Evolutionary conservation across 2,797 vertebrate species (phyloP), one percentile per base, ranked within the genome.

Genomic region (Spondyliosoma cantharus): DNA sequence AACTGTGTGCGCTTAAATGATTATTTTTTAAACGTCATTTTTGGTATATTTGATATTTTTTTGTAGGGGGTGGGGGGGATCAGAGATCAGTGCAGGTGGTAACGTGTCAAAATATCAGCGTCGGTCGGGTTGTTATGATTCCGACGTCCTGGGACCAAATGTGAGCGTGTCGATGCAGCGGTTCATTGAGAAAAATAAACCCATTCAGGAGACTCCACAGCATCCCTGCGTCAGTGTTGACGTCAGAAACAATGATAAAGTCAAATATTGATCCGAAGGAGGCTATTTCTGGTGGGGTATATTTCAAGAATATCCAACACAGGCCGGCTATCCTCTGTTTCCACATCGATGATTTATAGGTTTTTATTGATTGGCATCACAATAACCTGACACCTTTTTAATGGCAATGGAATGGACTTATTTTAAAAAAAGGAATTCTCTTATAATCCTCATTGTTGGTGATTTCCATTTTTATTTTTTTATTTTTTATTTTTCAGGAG

Each of bases 191-290:
- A 96, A 97, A 96, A 97, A 96, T 91, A 95, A 96, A 96, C 96
- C 96, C 97, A 98, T 98, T 97, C 95, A 97, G 97, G 97, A 99
- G 97, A 98, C 97, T 97, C 97, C 97, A 96, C 96, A 96, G 96
- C 96, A 94, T 93, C 91, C 59, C 95, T 98, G 97, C 98, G 98
- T 99, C 97, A 98, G 95, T 89, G 93, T 93, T 95, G 97, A 99
- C 97, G 98, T 98, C 96, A 96, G 95, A 94, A 94, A 95, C 97
- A 96, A 96, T 96, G 97, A 96, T 96, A 97, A 96, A 97, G 95
- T 95, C 94, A 95, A 95, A 95, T 96, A 96, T 96, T 96, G 94
- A 95, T 95, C 91, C 72, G 91, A 80, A 88, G 85, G 82, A 87
- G 83, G 86, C 94, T 95, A 95, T 95, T 95, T 95, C 89, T 93